Percentiles rank a stretch among this genome's conserved stretches.
phyloP scores from a whole-genome alignment of 2,797 vertebrate species.

The Somateria mollissima region DNA sequence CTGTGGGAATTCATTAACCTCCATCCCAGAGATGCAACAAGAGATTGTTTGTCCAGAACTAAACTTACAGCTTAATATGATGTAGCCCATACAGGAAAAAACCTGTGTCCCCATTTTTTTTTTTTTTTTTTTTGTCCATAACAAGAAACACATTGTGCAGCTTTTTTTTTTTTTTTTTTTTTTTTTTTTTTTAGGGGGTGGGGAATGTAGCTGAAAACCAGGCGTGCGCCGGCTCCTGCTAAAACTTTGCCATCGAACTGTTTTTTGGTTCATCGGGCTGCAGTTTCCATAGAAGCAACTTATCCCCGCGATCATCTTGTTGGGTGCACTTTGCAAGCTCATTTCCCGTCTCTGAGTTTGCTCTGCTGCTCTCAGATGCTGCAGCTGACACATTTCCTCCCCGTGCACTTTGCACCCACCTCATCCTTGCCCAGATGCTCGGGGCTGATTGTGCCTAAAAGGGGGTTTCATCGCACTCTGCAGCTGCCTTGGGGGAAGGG shows the following conservation, averaged over 20 bases:
- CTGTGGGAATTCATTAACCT: conserved; percentile 81
- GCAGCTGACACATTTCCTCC: conserved; percentile 73
- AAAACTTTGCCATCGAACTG: conserved; percentile 65
- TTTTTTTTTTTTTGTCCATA: conserved; percentile 10
- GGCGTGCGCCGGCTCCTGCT: conserved; percentile 37
- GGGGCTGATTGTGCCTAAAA: conserved; percentile 25
- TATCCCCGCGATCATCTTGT: conserved; percentile 60
- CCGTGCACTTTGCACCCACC: conserved; percentile 36
- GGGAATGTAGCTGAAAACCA: conserved; percentile 57
- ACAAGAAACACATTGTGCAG: conserved; percentile 79
- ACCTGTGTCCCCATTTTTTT: conserved; percentile 46
- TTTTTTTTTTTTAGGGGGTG: background rate
- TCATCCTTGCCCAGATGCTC: conserved; percentile 50
- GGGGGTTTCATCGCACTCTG: background rate
- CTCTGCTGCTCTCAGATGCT: conserved; percentile 58
- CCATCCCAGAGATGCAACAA: conserved; percentile 75
- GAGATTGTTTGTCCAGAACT: conserved; percentile 79
- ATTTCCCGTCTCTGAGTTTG: conserved; percentile 55
- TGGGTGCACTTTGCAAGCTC: conserved; percentile 62
- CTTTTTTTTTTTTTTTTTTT: background rate
- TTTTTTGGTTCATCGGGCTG: conserved; percentile 62
- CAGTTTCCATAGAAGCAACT: conserved; percentile 66
- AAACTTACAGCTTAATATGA: conserved; percentile 83
- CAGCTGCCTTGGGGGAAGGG: conserved; percentile 24
- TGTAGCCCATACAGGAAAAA: conserved; percentile 74